Evolutionary conservation across 2,113 vertebrate genomes (phyloP), one percentile per base, ranked within the genome.

Genomic region (Brachyistius frenatus): DNA sequence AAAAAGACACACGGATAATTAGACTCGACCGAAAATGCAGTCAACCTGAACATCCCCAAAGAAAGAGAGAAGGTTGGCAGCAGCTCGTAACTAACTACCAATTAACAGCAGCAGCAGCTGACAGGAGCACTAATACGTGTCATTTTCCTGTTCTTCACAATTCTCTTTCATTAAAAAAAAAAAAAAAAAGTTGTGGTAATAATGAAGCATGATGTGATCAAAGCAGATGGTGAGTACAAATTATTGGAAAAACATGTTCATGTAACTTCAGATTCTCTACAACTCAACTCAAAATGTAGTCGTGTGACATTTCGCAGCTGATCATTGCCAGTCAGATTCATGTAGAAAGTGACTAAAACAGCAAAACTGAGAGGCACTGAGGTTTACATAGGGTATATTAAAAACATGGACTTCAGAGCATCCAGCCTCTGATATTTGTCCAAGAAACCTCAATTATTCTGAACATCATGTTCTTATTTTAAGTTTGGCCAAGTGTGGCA

Each of bases 71-170:
- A 44, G 9, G 2, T 11, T 13, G 41, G 14, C 49, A 5, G 36
- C 47, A 52, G 36, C 32, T 46, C n/a, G 32, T 71, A 60, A 37
- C 49, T 2, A 52, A 16, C 66, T 47, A 33, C 46, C 46, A 81
- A 58, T 46, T 44, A 76, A 72, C 56, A 66, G 23, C 65, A 57
- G 55, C 35, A 58, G 53, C 49, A 53, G 62, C 30, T 55, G 35
- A 54, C 41, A 76, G 3, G 32, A 83, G 10, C 44, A 61, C 5
- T 5, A 7, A 54, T 1, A 16, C 33, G 36, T 61, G 36, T 54
- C 9, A 55, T 36, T 58, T 58, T 56, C 31, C 7, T 69, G 49
- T 30, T 47, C 6, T 74, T 35, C 36, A 53, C 13, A 35, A 7
- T 52, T 57, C 6, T 53, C 15, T 61, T 1, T 39, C 37, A 39